These are phyloP conservation scores for Hecatera dysodea DNA, from an alignment of 2,888 invertebrate species.

Conservation along the genomic window DNA sequence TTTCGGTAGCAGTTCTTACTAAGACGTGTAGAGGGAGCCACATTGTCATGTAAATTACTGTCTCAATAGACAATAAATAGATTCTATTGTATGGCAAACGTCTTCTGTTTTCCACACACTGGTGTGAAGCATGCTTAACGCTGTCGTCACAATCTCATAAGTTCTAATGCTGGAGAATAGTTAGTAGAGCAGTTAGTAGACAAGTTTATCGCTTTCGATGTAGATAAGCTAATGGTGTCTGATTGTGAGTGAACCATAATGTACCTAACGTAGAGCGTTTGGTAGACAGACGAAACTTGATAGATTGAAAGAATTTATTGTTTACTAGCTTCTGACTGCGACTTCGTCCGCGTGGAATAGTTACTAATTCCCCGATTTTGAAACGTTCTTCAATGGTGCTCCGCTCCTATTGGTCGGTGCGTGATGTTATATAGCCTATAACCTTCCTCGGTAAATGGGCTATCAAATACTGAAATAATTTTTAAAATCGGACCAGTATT, in stretches of 20 bases:
- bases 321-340: no score
- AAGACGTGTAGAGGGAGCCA: constrained; percentile 16
- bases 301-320: not conserved
- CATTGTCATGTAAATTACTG: constrained; percentile 48
- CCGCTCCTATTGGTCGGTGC: no score
- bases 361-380: no score
- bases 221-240: constrained; percentile 19
- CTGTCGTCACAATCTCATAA: constrained; percentile 20
- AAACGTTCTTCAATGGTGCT: no score
- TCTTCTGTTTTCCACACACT: not conserved
- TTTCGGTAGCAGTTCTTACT: constrained; percentile 5
- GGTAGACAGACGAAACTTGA: not conserved
- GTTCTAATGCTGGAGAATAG: constrained; percentile 14
- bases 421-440: no score
- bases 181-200: constrained; percentile 9
- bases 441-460: no score
- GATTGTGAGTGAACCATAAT: not conserved
- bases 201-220: constrained; percentile 13
- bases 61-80: constrained; percentile 8
- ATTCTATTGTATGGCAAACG: not conserved
- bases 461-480: no score
- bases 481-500: no score
- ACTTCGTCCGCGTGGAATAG: no score
- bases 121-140: constrained; percentile 17
- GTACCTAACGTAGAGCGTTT: not conserved